Evolutionary conservation across 2,113 vertebrate genomes (phyloP).

Genomic region (Heterocephalus glaber): DNA sequence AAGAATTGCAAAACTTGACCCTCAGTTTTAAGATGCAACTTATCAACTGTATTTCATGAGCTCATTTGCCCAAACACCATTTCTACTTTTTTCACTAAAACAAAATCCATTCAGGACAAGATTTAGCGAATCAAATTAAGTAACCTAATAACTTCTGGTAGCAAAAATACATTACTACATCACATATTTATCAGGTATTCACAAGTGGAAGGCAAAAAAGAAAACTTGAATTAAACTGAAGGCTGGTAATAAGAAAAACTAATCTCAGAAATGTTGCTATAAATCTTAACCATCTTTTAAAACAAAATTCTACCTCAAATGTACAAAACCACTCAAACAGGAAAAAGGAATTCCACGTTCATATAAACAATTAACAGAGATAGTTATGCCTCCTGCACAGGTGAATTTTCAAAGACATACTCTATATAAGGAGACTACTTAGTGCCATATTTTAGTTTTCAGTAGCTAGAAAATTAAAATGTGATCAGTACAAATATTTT

Average conservation of each 20-base stretch:
- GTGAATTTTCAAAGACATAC: constrained; percentile 48
- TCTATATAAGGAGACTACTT: constrained; percentile 25
- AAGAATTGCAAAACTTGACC: constrained; percentile 39
- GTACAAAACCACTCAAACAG: not conserved
- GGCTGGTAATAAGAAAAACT: constrained; percentile 33
- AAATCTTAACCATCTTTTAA: constrained; percentile 14
- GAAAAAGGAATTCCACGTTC: not conserved
- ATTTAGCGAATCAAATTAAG: constrained; percentile 60
- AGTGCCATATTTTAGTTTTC: not conserved
- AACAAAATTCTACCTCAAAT: constrained; percentile 29
- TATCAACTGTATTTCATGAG: not conserved
- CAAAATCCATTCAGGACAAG: not conserved
- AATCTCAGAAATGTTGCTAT: constrained; percentile 8
- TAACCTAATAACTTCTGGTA: constrained; percentile 14
- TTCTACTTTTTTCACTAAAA: constrained; percentile 58
- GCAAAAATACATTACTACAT: constrained; percentile 4
- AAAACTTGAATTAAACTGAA: constrained; percentile 15
- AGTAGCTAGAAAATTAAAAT: constrained; percentile 57
- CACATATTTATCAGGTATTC: constrained; percentile 1
- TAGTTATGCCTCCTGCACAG: not conserved
- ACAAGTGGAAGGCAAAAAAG: constrained; percentile 4
- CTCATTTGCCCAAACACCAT: constrained; percentile 29
- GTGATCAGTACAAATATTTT: not conserved
- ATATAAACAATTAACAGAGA: not conserved
- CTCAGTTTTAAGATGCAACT: not conserved